phyloP scores from a whole-genome alignment of 1,140 invertebrate genomes.

The Neuroterus valhalla region DNA sequence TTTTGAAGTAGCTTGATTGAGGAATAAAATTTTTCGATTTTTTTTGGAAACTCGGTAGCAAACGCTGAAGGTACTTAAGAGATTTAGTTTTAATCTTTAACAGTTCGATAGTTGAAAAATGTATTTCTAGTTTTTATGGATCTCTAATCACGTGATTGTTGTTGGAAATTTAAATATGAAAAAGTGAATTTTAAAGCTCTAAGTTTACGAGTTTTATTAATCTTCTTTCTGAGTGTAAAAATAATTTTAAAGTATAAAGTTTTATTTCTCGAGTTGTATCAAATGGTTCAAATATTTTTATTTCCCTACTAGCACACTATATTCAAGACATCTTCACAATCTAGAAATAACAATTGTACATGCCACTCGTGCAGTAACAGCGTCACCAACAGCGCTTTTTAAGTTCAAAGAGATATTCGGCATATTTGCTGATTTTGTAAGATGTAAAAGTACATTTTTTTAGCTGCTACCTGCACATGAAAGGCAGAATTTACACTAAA shows the following conservation, averaged over 20 bases:
- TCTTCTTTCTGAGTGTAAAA: background rate
- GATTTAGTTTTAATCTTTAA: constrained; percentile 3
- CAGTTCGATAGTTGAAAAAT: constrained; percentile 8
- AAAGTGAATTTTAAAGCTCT: background rate
- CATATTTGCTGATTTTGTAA: no score
- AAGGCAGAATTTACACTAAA: background rate
- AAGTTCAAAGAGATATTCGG: no score
- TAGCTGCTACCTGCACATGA: background rate
- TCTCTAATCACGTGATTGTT: background rate
- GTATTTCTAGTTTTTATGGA: background rate
- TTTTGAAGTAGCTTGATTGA: no score
- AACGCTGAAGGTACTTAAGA: background rate
- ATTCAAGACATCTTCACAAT: no score
- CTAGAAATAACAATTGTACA: background rate
- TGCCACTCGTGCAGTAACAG: no score
- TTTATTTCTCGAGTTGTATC: background rate
- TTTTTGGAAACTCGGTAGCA: background rate
- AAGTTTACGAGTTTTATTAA: background rate
- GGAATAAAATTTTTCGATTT: background rate
- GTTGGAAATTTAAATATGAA: background rate
- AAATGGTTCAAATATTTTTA: background rate
- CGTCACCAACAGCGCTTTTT: no score
- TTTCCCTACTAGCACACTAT: background rate
- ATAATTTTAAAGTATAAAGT: constrained; percentile 4
- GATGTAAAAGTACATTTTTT: no score